Evolutionary conservation across 2,888 invertebrate genomes (phyloP).

Genomic region (Chydorus sphaericus): DNA sequence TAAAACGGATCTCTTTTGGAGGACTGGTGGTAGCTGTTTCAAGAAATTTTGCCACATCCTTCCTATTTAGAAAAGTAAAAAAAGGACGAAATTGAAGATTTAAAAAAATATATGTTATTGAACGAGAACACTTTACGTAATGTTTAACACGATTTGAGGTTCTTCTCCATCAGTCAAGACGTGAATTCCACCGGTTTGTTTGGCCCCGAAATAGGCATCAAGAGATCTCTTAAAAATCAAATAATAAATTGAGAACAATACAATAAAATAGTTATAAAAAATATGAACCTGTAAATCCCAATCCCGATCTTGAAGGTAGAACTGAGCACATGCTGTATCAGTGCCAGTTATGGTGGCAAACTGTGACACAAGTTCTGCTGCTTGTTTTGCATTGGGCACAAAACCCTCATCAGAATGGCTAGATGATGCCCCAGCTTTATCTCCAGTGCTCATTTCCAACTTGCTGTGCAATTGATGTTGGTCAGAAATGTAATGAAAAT

Average conservation of each 20-base stretch:
- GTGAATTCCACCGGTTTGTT: constrained; percentile 20
- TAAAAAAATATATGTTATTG: neutral
- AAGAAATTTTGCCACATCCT: constrained; percentile 1
- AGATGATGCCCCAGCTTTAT: neutral
- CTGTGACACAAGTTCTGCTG: constrained; percentile 30
- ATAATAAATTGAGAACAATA: constrained; percentile 8
- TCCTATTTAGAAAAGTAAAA: neutral
- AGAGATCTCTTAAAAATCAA: constrained; percentile 29
- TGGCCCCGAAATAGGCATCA: constrained; percentile 28
- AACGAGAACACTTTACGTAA: constrained; percentile 20
- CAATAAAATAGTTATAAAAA: too few relatives aligned
- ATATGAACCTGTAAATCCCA: constrained; percentile 39
- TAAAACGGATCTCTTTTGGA: constrained; percentile 30
- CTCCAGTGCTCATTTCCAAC: too few relatives aligned
- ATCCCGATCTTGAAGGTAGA: constrained; percentile 37
- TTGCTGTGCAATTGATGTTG: too few relatives aligned
- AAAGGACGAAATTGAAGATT: neutral
- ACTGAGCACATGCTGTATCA: constrained; percentile 38
- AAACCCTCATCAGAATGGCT: constrained; percentile 18
- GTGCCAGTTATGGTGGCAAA: constrained; percentile 38
- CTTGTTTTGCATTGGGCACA: constrained; percentile 28
- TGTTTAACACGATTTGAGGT: constrained; percentile 21
- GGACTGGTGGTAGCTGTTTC: constrained; percentile 21
- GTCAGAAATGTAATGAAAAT: too few relatives aligned
- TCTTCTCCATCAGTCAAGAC: constrained; percentile 21